A percentile compares a stretch with the other conserved stretches of the same genome.
phyloP scores from a whole-genome alignment of 2,888 invertebrate species.

The Xestia xanthographa region DNA sequence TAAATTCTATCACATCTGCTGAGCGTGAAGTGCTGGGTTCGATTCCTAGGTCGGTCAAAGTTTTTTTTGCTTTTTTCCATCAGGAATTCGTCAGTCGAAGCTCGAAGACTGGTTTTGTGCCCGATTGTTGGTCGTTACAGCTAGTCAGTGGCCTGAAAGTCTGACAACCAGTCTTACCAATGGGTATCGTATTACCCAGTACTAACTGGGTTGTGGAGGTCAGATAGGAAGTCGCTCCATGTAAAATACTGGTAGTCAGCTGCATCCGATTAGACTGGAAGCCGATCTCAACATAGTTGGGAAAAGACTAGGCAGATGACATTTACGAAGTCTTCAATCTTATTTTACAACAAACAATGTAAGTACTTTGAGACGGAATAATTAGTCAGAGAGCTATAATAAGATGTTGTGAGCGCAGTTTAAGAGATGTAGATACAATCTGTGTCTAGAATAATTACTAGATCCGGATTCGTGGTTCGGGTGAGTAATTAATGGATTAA shows the following conservation, averaged over 20 bases:
- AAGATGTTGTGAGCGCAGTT: conserved; percentile 40
- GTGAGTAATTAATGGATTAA: conserved; percentile 53
- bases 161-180: no score
- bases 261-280: not conserved
- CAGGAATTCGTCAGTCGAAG: no score
- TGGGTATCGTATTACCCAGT: no score
- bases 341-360: not conserved
- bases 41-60: no score
- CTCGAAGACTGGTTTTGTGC: no score
- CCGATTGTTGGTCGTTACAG: no score
- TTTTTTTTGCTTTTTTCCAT: no score
- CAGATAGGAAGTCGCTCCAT: not conserved
- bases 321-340: not conserved
- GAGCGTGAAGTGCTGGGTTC: no score
- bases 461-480: conserved; percentile 47
- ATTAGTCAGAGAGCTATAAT: conserved; percentile 42
- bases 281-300: not conserved
- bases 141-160: no score
- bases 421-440: conserved; percentile 51
- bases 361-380: not conserved
- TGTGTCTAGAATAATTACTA: conserved; percentile 50
- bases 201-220: not conserved
- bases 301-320: not conserved
- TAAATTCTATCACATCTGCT: not conserved
- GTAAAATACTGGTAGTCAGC: not conserved